Evolutionary conservation across 2,888 invertebrate species (phyloP).

Genomic region (Orthosia gothica): DNA sequence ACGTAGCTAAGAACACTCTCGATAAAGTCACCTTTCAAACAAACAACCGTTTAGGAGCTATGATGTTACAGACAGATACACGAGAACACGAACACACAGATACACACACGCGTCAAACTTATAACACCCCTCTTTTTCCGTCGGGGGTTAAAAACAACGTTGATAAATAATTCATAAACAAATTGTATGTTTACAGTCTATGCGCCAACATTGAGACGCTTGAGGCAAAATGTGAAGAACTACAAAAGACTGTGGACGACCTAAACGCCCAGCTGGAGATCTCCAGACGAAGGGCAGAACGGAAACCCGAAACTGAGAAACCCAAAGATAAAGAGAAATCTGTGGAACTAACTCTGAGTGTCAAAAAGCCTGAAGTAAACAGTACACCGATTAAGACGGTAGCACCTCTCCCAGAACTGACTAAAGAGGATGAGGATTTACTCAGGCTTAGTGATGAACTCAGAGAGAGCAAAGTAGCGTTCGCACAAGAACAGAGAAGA

Average conservation of each 20-base stretch:
- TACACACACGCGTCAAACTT: no score
- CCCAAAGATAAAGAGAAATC: conserved; percentile 86
- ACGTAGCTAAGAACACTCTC: no score
- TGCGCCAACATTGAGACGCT: conserved; percentile 95
- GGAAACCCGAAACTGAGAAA: conserved; percentile 87
- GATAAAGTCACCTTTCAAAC: no score
- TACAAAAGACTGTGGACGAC: conserved; percentile 95
- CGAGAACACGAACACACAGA: no score
- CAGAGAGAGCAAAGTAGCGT: conserved; percentile 93
- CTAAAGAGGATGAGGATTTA: conserved; percentile 89
- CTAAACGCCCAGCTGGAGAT: conserved; percentile 92
- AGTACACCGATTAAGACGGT: conserved; percentile 82
- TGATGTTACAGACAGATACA: no score
- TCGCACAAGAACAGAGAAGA: conserved; percentile 94
- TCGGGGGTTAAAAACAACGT: no score
- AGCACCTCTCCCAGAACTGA: conserved; percentile 88
- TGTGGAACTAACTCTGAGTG: conserved; percentile 72
- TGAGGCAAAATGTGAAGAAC: conserved; percentile 96
- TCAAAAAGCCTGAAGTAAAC: conserved; percentile 79
- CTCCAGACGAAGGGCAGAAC: conserved; percentile 91
- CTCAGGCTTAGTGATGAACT: conserved; percentile 93
- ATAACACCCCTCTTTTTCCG: no score
- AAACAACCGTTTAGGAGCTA: no score
- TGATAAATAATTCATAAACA: no score
- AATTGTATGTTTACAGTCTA: conserved; percentile 88